Base-by-base conservation (phyloP, 2,888 invertebrate genomes). In the Chaitophorus viminalis region DNA sequence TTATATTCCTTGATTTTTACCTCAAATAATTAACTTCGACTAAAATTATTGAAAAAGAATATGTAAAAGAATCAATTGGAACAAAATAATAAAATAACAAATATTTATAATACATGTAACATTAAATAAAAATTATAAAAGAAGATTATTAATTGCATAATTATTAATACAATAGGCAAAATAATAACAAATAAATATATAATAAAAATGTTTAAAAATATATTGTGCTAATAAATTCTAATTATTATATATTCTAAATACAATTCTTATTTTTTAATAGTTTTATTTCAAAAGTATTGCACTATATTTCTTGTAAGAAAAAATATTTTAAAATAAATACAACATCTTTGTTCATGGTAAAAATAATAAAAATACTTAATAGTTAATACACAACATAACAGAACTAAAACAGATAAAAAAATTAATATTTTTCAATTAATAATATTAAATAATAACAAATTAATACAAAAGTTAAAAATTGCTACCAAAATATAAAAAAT, bases 281-380 rank as follows among this genome's bases (percentile, higher is more conserved):
- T 76, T 21, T 29, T 17, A 60, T 54, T 1, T 36, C 75, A 65
- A 39, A 75, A 39, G 39, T 84, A 84, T 84, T 84, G 83, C 83
- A 84, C 83, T 31, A 65, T 39, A 46, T 65, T 46, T 65, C 17
- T 60, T 46, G 25, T 52, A 82, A 82, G 21, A 74, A 68, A 82
- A 54, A 36, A 29, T 8, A 75, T 36, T 75, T 31, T 25, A 74
- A 52, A 82, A 52, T 82, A 72, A 82, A 83, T 36, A 83, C 21
- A 74, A 74, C 72, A 36, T 54, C 25, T 81, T 82, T 83, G 82
- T 83, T 83, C 54, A 33, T 83, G 60, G 36, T 83, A 21, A 33
- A 60, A 74, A 39, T 54, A n/a, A n/a, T 82, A 36, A 60, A 54
- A 70, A 72, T 72, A 72, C 18, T 54, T 72, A 54, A 82, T 25